Evolutionary conservation across 2,797 vertebrate species (phyloP), one percentile per base, ranked within the genome.

Genomic region (Steatocranus sp.): DNA sequence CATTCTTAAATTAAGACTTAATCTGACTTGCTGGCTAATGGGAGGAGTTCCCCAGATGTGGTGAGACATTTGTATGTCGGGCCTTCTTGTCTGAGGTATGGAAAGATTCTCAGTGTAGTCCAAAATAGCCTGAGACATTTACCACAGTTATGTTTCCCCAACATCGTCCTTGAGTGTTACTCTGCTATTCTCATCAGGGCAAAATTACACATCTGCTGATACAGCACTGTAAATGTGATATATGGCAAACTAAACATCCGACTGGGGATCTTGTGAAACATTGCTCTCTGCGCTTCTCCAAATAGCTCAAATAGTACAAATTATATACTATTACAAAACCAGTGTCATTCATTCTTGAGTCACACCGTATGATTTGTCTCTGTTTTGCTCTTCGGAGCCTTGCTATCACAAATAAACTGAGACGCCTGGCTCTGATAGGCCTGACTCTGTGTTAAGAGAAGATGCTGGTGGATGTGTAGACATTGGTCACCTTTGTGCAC

Each of bases 71-170:
- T 81, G 80, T 84, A 81, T 90, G 84, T 87, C 56, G 84, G 73
- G 74, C 32, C 76, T 90, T 88, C 85, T 89, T 88, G 83, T 93
- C 91, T 91, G 91, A 93, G 92, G 88, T 89, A 90, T 8, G 88
- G 90, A 93, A 94, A 93, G 85, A 90, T 79, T 89, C 77, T 58
- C 73, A 91, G 88, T 73, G 61, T 83, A 85, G 83, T 91, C 86
- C 77, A 73, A 91, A 95, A 94, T 93, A 93, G 79, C 66, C 54
- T 0, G 66, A 92, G 83, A 85, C 87, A 38, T 92, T 92, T 76
- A 89, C 92, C 95, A 91, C 94, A 93, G 90, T 83, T 92, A 93
- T 91, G 93, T 90, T 89, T 81, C 87, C 34, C 30, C 79, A 56
- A 87, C 90, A 82, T 17, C n/a, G 56, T 76, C 86, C 30, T 75